Evolutionary conservation across 2,113 vertebrate species (phyloP).

Genomic region (Nothocercus julius): DNA sequence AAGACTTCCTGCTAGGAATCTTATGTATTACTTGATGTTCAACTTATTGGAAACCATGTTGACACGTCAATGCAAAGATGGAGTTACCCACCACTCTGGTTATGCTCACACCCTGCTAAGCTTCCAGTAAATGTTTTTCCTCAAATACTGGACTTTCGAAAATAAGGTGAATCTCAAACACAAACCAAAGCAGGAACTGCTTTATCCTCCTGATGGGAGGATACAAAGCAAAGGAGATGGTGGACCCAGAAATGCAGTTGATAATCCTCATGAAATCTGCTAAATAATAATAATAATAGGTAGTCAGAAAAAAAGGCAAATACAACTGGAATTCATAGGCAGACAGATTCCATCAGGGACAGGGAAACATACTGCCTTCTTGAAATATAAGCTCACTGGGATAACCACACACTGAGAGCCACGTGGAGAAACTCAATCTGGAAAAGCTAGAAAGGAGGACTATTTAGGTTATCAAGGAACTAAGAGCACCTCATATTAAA

Average conservation of each 20-base stretch:
- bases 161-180: not conserved
- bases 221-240: not conserved
- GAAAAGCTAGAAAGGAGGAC: not conserved
- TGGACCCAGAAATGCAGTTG: not conserved
- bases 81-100: not conserved
- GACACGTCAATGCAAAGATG: not conserved
- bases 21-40: not conserved
- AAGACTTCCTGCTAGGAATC: not conserved
- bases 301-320: slow-evolving; percentile 26
- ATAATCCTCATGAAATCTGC: not conserved
- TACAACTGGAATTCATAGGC: not conserved
- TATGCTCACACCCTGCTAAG: not conserved
- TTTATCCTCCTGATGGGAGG: too few relatives aligned
- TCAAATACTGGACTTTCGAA: not conserved
- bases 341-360: not conserved
- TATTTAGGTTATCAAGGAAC: not conserved
- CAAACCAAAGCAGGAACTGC: not conserved
- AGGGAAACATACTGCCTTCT: not conserved
- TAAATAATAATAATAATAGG: not conserved
- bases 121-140: not conserved
- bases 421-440: not conserved
- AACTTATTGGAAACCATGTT: not conserved
- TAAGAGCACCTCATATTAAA: not conserved
- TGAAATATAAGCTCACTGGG: not conserved
- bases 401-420: not conserved